Base-by-base conservation (phyloP, 92 coral and sea anemone species). In the Plumapathes pennacea region DNA sequence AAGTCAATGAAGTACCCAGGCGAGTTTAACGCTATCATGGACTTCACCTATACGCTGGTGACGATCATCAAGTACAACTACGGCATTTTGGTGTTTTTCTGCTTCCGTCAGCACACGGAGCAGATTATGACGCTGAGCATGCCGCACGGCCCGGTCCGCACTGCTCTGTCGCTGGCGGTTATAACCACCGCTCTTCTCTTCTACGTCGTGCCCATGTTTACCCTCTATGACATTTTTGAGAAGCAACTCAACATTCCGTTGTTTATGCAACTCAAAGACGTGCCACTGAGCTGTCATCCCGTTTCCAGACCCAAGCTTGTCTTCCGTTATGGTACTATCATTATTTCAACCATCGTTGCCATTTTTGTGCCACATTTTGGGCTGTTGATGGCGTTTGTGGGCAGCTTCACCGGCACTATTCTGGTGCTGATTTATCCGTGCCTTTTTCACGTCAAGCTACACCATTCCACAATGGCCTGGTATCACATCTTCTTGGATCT, bases 21-120 rank as follows among this genome's bases (percentile, higher is more conserved):
- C 6, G 96, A 87, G 54, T 87, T 87, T 45, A 87, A 87, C 64
- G 96, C 96, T 59, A 87, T 87, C 63, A 87, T 87, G 96, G 89
- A 87, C 41, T 87, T 87, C 57, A 83, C 96, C 56, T 87, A 87
- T 65, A 83, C 90, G 17, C 80, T 87, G 11, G 82, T 87, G 12
- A 87, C 96, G 38, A 80, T 87, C 1, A 77, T 87, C 83, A 87
- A 87, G 70, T 87, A 72, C 73, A 87, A 78, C 80, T 87, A 87
- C 47, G 96, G 96, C 5, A 83, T 87, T 47, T 54, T 87, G 61
- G 96, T 87, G 37, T 87, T 75, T 70, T 87, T 87, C 54, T 77
- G 81, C 68, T 87, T 87, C 57, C 86, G 85, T 1, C 81, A 87
- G 42, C 90, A 87, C 77, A 87, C 96, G 4, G 96, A 87, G 43